Evolutionary conservation across 2,797 vertebrate genomes (phyloP), one percentile per base, ranked within the genome.

Genomic region (Pseudochaenichthys georgianus): DNA sequence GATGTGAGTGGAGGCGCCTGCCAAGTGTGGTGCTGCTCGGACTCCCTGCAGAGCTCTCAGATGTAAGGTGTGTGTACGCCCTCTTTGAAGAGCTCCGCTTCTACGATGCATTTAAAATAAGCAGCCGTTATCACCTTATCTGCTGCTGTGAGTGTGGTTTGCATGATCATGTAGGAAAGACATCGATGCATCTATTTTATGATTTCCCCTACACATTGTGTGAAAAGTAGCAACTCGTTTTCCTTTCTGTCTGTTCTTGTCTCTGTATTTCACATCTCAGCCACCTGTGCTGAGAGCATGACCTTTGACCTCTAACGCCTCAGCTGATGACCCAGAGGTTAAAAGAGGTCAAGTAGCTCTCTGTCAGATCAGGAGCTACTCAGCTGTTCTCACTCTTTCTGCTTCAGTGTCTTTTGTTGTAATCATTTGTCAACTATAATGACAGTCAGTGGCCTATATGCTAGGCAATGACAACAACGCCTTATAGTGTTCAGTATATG

Each of bases 1-100:
- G 85, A 89, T 91, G 87, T 86, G 82, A 67, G 85, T 13, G 66
- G 63, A 73, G 70, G 74, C 75, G 60, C 77, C 84, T 73, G 83
- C 61, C 62, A 11, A 70, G 77, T 58, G 42, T 47, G 64, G 59
- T 66, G 81, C 62, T 45, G 69, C 73, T 54, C 0, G 42, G 72
- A 34, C 78, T 73, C 83, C 84, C 82, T 59, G 81, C 71, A 4
- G 84, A 9, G 82, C 70, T 71, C 67, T 82, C 50, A 38, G 73
- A 16, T 76, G 69, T 46, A 46, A 58, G 21, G 75, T 42, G 65
- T 75, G 77, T 88, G 67, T 46, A 66, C 63, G 59, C 50, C 41
- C 66, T 48, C 54, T 57, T 70, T 65, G 73, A 70, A 13, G 9
- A 23, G 9, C 42, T 23, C 63, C 38, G 2, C 21, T 8, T 31